A percentile compares a stretch with the other conserved stretches of the same genome.
Conservation (phyloP, 2,113 vertebrate genomes). For the Rynchops niger region DNA sequence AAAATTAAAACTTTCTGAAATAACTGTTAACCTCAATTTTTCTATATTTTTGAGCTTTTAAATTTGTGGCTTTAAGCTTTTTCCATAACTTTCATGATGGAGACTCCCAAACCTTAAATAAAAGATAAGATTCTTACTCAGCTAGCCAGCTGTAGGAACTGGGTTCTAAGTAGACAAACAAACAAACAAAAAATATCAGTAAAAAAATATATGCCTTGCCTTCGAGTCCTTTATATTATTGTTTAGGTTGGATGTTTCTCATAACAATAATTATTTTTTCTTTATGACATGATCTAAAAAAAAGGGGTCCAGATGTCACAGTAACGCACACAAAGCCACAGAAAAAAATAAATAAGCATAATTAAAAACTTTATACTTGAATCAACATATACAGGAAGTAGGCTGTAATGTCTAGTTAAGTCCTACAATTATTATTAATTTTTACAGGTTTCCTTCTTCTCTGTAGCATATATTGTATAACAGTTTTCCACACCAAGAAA, state of each 20-base stretch:
- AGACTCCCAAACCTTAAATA: not conserved
- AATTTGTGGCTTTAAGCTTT: not conserved
- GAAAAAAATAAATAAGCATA: not conserved
- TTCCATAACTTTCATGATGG: rapidly evolving
- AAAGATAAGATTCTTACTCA: not conserved
- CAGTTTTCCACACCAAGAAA: not conserved
- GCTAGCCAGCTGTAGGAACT: not conserved
- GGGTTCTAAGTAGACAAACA: not conserved
- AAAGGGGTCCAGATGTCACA: not conserved
- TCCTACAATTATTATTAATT: no score
- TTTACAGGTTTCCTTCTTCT: not conserved
- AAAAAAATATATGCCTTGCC: not conserved
- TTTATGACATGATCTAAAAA: not conserved
- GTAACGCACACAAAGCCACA: not conserved
- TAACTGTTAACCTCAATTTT: not conserved
- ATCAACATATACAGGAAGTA: not conserved
- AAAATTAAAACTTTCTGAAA: not conserved
- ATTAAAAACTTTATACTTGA: not conserved
- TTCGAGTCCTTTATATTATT: not conserved
- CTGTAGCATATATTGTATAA: not conserved
- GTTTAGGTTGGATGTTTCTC: not conserved
- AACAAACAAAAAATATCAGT: no score
- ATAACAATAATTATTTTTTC: not conserved
- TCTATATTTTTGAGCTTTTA: not conserved
- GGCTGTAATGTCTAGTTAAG: not conserved